These are phyloP conservation scores for Eueides isabella DNA, from an alignment of 1,140 invertebrate genomes.

Conservation along the genomic window DNA sequence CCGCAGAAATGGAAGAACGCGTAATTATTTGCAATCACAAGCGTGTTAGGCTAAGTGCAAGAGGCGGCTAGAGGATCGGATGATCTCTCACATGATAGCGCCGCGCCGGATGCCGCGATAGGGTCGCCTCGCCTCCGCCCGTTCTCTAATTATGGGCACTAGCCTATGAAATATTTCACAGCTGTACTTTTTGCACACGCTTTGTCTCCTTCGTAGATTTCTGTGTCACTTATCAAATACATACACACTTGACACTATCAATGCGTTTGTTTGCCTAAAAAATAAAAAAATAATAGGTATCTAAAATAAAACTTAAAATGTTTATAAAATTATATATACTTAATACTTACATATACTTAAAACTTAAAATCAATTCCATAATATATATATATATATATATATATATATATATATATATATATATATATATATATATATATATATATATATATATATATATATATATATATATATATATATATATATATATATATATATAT, in stretches of 20 bases:
- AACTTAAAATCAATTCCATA: no score
- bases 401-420: no score
- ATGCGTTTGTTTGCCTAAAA: neutral
- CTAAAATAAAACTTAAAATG: no score
- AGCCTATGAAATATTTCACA: constrained; percentile 59
- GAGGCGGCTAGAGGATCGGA: constrained; percentile 41
- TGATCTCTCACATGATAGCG: constrained; percentile 75
- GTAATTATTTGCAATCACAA: constrained; percentile 49
- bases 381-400: no score
- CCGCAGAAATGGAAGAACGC: constrained; percentile 26
- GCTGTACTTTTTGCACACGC: constrained; percentile 50
- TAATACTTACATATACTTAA: no score
- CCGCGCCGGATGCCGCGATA: constrained; percentile 69
- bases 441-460: no score
- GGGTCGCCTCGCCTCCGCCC: constrained; percentile 55
- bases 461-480: no score
- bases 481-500: no score
- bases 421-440: no score
- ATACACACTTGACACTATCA: neutral
- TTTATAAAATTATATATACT: no score
- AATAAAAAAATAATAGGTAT: no score
- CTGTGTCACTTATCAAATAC: constrained; percentile 46
- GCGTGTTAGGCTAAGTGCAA: constrained; percentile 47
- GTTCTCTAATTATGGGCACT: constrained; percentile 72
- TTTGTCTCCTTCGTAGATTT: constrained; percentile 59